These are phyloP conservation scores for Atherix ibis DNA, from an alignment of 2,888 invertebrate species.

Conservation along the genomic window DNA sequence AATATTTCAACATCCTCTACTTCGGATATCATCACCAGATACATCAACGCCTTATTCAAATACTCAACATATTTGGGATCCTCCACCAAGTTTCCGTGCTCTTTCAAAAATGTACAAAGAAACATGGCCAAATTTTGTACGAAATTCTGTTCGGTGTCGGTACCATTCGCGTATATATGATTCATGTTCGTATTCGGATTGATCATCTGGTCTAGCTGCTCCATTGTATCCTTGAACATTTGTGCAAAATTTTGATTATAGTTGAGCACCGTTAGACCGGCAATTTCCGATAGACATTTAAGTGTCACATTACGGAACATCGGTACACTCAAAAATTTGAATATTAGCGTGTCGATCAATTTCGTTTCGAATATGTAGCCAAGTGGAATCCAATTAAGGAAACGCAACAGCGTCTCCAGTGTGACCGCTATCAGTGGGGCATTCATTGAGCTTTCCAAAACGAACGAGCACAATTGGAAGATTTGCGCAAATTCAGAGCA, in stretches of 20 bases:
- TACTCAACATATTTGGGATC: conserved; percentile 60
- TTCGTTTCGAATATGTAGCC: conserved; percentile 99
- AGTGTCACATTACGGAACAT: conserved; percentile 95
- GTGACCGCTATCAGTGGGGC: conserved; percentile 91
- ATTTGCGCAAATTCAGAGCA: conserved; percentile 98
- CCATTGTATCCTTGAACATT: conserved; percentile 83
- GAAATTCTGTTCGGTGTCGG: conserved; percentile 96
- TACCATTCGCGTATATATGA: conserved; percentile 82
- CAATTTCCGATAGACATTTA: conserved; percentile 97
- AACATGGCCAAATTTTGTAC: conserved; percentile 97
- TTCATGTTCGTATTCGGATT: conserved; percentile 83
- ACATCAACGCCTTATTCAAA: conserved; percentile 69
- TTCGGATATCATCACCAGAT: conserved; percentile 84
- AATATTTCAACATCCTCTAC: conserved; percentile 99
- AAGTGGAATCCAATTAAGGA: conserved; percentile 99
- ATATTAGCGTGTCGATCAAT: conserved; percentile 81
- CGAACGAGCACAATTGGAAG: conserved; percentile 94
- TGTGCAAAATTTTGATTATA: conserved; percentile 88
- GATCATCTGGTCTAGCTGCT: conserved; percentile 81
- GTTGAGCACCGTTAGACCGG: conserved; percentile 72
- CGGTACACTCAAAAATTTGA: conserved; percentile 94
- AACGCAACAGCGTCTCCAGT: conserved; percentile 85
- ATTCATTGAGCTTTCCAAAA: conserved; percentile 95
- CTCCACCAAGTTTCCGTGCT: conserved; percentile 82
- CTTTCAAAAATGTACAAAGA: conserved; percentile 89